Evolutionary conservation across 2,113 vertebrate genomes (phyloP).

Genomic region (Tenrec ecaudatus): DNA sequence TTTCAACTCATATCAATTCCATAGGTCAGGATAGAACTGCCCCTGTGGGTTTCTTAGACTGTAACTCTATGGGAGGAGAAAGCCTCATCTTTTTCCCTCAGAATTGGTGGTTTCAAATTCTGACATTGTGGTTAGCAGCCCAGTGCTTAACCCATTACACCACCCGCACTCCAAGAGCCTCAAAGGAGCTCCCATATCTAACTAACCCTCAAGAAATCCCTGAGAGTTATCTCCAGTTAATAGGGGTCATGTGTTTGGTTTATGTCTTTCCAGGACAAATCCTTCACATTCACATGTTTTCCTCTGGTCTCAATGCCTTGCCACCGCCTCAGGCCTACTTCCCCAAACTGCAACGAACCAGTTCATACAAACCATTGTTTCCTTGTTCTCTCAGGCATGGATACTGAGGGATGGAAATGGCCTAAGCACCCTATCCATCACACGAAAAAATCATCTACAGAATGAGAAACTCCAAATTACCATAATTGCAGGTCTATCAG

Average conservation of each 20-base stretch:
- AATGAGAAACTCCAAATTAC: conserved; percentile 53
- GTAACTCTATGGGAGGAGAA: no score
- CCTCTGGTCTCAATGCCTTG: not conserved
- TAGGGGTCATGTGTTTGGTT: not conserved
- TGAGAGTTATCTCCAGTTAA: conserved; percentile 1
- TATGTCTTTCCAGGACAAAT: not conserved
- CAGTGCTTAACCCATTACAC: no score
- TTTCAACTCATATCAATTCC: no score
- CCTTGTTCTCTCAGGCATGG: conserved; percentile 41
- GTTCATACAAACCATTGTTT: conserved; percentile 27
- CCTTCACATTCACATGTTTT: not conserved
- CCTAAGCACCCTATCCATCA: conserved; percentile 15
- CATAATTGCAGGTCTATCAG: conserved; percentile 6
- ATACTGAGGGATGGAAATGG: conserved; percentile 30
- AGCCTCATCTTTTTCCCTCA: no score
- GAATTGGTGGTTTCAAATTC: no score
- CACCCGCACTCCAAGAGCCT: no score
- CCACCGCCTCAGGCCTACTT: conserved; percentile 17
- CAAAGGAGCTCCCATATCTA: not conserved
- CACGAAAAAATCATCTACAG: conserved; percentile 50
- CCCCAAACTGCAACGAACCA: not conserved
- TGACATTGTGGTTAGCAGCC: no score
- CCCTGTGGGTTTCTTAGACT: no score
- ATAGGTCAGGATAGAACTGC: no score
- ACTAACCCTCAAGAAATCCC: not conserved